phyloP scores from a whole-genome alignment of 2,113 vertebrate species.

The Podarcis cretensis region DNA sequence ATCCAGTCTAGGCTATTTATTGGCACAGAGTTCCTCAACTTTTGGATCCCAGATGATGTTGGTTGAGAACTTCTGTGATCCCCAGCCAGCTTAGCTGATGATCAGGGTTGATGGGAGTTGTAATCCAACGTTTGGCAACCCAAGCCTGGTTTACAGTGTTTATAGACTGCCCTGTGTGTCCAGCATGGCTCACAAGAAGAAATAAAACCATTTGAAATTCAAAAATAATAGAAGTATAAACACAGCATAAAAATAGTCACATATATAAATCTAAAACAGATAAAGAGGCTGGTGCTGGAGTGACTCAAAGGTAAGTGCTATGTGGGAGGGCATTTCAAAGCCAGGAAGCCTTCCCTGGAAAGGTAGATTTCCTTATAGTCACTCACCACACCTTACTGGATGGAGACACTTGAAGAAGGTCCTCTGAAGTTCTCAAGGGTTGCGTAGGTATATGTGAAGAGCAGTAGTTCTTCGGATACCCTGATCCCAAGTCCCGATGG shows the following conservation, averaged over 20 bases:
- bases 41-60: no score
- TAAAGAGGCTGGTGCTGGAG: background rate
- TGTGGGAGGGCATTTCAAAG: background rate
- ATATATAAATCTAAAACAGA: background rate
- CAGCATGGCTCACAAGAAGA: background rate
- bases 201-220: background rate
- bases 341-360: background rate
- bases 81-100: no score
- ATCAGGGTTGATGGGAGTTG: no score
- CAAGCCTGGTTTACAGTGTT: background rate
- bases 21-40: no score
- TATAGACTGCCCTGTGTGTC: background rate
- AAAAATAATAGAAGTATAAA: background rate
- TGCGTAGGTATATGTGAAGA: background rate
- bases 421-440: background rate
- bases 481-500: background rate
- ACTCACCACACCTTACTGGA: background rate
- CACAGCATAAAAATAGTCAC: background rate
- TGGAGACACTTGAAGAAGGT: background rate
- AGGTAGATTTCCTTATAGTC: background rate
- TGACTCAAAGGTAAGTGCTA: background rate
- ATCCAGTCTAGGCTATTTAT: background rate
- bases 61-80: no score
- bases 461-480: background rate
- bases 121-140: no score